Conservation (phyloP, 1,140 invertebrate genomes). For the Linepithema humile region DNA sequence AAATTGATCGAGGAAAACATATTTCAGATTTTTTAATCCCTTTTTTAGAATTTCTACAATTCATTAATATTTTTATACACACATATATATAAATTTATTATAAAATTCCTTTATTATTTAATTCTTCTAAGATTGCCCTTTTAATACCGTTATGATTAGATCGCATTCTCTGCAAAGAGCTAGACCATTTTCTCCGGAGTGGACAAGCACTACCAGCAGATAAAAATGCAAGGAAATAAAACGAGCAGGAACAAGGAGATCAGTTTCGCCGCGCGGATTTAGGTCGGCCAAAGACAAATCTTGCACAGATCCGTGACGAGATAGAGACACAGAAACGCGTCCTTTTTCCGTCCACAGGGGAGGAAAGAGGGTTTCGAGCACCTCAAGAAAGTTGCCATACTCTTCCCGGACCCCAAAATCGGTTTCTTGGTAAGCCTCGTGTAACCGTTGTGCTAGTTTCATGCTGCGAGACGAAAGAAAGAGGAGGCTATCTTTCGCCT, state of each 20-base stretch:
- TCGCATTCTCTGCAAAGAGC: neutral
- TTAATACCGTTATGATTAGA: neutral
- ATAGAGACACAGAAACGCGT: conserved; percentile 24
- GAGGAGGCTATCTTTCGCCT: neutral
- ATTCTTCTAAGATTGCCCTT: neutral
- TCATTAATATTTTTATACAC: no score
- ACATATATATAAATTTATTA: neutral
- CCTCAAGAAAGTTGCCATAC: neutral
- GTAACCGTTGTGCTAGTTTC: conserved; percentile 6
- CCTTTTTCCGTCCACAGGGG: neutral
- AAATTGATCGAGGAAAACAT: no score
- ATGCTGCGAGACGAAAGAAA: neutral
- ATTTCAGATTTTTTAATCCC: no score
- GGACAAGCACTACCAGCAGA: neutral
- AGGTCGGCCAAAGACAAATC: conserved; percentile 61
- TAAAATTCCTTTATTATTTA: no score
- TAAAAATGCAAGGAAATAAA: conserved; percentile 44
- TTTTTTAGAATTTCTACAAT: no score
- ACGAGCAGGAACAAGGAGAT: conserved; percentile 10
- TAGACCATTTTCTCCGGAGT: conserved; percentile 1
- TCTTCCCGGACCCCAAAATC: neutral
- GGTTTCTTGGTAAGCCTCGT: conserved; percentile 3
- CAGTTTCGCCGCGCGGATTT: conserved; percentile 54
- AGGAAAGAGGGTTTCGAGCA: neutral
- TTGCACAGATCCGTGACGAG: conserved; percentile 27